Evolutionary conservation across 2,797 vertebrate genomes (phyloP).

Genomic region (Masticophis lateralis): DNA sequence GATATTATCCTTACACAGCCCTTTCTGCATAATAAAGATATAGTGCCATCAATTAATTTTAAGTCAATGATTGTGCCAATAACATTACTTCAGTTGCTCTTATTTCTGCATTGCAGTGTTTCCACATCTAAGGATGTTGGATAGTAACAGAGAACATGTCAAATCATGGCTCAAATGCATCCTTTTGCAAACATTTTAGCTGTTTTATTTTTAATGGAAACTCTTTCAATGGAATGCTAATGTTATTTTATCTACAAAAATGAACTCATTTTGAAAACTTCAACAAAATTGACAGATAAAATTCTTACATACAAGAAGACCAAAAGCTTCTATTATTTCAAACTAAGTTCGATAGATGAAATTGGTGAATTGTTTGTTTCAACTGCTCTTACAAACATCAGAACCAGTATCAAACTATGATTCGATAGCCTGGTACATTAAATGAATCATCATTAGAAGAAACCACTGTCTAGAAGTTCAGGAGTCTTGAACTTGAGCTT

Average conservation of each 20-base stretch:
- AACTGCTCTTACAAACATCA: background rate
- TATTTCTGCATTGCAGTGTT: slow-evolving; percentile 35
- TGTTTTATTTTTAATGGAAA: slow-evolving; percentile 18
- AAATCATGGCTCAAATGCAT: slow-evolving; percentile 16
- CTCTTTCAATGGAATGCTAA: background rate
- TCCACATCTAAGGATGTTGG: slow-evolving; percentile 6
- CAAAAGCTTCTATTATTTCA: background rate
- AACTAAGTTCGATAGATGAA: background rate
- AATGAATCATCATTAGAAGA: background rate
- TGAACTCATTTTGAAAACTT: background rate
- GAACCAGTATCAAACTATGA: background rate
- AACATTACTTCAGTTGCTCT: slow-evolving; percentile 44
- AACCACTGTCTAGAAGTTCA: background rate
- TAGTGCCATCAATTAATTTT: slow-evolving; percentile 52
- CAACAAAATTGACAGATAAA: background rate
- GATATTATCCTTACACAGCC: slow-evolving; percentile 36
- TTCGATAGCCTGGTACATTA: background rate
- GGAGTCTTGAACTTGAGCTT: background rate
- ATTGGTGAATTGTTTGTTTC: background rate
- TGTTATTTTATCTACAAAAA: background rate
- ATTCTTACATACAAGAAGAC: background rate
- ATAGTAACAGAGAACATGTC: slow-evolving; percentile 47
- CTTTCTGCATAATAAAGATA: slow-evolving; percentile 56
- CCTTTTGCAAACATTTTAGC: slow-evolving; percentile 10
- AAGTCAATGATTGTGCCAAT: slow-evolving; percentile 46